Evolutionary conservation across 2,888 invertebrate species (phyloP).

Genomic region (Diloba caeruleocephala): DNA sequence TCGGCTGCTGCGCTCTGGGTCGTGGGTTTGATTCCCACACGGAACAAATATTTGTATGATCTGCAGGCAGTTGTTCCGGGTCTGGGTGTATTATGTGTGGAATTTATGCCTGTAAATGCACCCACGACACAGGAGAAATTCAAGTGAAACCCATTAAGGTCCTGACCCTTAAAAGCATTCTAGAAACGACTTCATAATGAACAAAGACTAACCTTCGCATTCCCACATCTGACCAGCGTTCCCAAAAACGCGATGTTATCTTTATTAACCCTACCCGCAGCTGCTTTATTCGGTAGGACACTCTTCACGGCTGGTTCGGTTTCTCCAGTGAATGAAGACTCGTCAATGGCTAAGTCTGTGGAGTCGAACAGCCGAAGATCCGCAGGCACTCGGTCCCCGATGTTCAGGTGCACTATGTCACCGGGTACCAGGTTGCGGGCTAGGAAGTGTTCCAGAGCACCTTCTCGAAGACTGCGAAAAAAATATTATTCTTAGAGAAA

Average conservation of each 20-base stretch:
- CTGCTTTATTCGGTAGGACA: constrained; percentile 90
- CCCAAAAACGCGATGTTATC: constrained; percentile 99
- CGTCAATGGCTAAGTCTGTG: constrained; percentile 97
- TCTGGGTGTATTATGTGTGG: no score
- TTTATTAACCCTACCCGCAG: constrained; percentile 91
- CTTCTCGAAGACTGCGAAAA: constrained; percentile 93
- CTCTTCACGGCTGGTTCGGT: constrained; percentile 97
- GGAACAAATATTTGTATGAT: no score
- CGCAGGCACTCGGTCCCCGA: constrained; percentile 99
- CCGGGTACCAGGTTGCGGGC: constrained; percentile 99
- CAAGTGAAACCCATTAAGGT: no score
- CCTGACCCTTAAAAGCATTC: no score
- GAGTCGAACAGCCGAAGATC: constrained; percentile 98
- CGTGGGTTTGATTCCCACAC: no score
- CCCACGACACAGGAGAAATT: no score
- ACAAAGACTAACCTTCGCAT: constrained; percentile 93
- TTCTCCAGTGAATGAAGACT: constrained; percentile 99
- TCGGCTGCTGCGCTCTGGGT: no score
- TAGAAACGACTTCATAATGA: neutral
- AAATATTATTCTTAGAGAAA: neutral
- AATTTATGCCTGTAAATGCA: no score
- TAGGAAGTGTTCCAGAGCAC: constrained; percentile 95
- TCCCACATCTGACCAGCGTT: constrained; percentile 98
- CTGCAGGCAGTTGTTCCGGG: no score
- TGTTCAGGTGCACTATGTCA: constrained; percentile 96